Base-by-base conservation (phyloP, 2,888 invertebrate species). In the Xestia ashworthii region DNA sequence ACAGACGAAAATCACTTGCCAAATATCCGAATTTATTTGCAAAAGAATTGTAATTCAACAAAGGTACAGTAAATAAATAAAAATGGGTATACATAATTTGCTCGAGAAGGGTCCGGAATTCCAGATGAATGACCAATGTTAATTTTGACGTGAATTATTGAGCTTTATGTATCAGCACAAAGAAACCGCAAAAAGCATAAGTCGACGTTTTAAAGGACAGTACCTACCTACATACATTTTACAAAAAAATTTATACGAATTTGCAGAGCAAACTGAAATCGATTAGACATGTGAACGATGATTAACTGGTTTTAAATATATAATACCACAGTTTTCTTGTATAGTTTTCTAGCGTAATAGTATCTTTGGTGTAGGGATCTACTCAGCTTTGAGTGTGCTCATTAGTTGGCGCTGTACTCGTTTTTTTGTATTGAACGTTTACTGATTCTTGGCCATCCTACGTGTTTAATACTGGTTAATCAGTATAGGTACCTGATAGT, bases 1-100 rank as follows among this genome's bases (percentile, higher is more conserved):
- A 87, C 77, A 85, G 38, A 71, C 67, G 68, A 53, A 81, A 78
- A 80, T 87, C 71, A 73, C 75, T 82, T 75, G 85, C 68, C 76
- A 84, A 86, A 86, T 69, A 87, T 71, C 38, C 44, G 70, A 67
- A 82, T 78, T 81, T 80, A 84, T 86, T 87, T 87, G 78, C 70
- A n/a, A 58, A 83, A 71, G 77, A 75, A 79, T 80, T 75, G 62
- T 70, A 48, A 78, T 80, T 65, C 70, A 55, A 82, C 78, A 81
- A 77, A 75, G 74, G 75, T 46, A 73, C 75, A 60, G 75, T 79
- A 62, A 84, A 84, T 77, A 62, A 84, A 84, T 62, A 62, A 65
- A 65, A 80, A 66, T 58, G 71, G 80, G 66, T 76, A 64, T n/a
- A n/a, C n/a, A n/a, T 78, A 82, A 69, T 81, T 71, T 72, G 19